Conservation (phyloP, 2,113 vertebrate genomes). For the Microcebus tavaratra region DNA sequence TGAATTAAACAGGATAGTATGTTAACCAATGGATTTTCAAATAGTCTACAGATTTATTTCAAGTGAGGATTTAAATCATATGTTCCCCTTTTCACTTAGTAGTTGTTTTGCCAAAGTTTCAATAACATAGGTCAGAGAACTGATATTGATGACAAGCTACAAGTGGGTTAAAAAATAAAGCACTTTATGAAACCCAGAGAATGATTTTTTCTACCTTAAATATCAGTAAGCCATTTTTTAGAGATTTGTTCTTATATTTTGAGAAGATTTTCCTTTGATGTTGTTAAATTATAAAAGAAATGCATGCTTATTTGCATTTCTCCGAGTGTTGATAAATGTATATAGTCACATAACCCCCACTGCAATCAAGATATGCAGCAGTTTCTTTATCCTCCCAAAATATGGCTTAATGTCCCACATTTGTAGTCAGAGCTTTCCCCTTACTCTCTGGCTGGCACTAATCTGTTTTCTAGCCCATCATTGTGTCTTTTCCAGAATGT, state of each 20-base stretch:
- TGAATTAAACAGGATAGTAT: background rate
- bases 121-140: background rate
- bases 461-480: background rate
- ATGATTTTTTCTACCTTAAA: background rate
- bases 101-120: background rate
- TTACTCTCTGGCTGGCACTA: accelerated
- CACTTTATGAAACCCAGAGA: background rate
- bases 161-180: background rate
- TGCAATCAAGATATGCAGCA: background rate
- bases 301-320: background rate
- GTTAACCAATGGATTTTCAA: background rate
- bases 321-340: background rate
- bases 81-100: background rate
- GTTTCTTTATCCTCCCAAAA: background rate
- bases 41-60: background rate
- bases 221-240: background rate
- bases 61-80: background rate
- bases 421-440: background rate
- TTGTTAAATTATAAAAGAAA: constrained; percentile 47
- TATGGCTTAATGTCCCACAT: accelerated
- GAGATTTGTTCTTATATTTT: background rate
- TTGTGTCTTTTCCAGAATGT: background rate
- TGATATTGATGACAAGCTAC: background rate
- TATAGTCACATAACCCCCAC: background rate
- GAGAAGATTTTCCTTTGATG: background rate